These are phyloP conservation scores for Anguilla anguilla DNA, from an alignment of 2,797 vertebrate species.

Conservation along the genomic window DNA sequence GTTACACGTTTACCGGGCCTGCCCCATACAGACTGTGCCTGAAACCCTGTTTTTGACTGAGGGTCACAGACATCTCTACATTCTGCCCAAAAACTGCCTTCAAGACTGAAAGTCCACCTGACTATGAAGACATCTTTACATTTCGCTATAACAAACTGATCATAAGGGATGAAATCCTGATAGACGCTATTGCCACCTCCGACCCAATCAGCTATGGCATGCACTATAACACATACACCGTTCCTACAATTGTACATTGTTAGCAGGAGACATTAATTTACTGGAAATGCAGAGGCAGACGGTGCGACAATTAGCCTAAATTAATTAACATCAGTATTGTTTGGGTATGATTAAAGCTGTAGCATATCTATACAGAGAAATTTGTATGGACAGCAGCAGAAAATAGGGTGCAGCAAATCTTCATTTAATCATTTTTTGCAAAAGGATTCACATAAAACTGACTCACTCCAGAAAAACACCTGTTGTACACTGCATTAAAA, in stretches of 20 bases:
- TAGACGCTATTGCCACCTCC: not conserved
- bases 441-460: not conserved
- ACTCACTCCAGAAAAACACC: not conserved
- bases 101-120: not conserved
- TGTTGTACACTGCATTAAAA: not conserved
- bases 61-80: not conserved
- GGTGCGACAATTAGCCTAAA: not conserved
- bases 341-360: slow-evolving; percentile 10
- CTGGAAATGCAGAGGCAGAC: slow-evolving; percentile 1
- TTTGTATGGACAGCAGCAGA: not conserved
- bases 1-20: not conserved
- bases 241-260: not conserved
- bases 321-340: not conserved
- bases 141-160: not conserved
- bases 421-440: not conserved
- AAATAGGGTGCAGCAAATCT: not conserved
- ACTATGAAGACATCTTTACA: not conserved
- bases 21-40: not conserved
- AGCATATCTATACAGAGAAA: not conserved
- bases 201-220: not conserved
- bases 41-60: not conserved
- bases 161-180: not conserved
- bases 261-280: not conserved
- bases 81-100: not conserved
- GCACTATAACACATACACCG: not conserved